Percentiles rank a stretch among this genome's conserved stretches.
Conservation (phyloP, 2,113 vertebrate species). For the Podarcis cretensis region DNA sequence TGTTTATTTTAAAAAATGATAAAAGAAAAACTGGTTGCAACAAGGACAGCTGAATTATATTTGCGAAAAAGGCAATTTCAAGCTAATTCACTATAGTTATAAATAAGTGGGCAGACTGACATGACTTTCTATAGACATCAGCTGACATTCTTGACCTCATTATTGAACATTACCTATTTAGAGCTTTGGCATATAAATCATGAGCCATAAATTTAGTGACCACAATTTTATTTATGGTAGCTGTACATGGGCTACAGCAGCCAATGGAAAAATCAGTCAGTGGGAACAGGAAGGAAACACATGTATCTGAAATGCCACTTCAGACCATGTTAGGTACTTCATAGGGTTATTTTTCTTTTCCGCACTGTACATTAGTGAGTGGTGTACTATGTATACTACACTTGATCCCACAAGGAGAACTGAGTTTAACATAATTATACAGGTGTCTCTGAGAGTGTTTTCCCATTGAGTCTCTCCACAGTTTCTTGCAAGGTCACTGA, state of each 20-base stretch:
- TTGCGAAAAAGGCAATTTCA: background rate
- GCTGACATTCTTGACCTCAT: background rate
- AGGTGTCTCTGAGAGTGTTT: background rate
- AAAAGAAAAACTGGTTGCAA: slow-evolving; percentile 13
- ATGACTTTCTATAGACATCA: background rate
- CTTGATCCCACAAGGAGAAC: background rate
- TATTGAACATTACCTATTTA: slow-evolving; percentile 25
- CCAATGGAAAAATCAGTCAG: background rate
- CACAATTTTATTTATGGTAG: background rate
- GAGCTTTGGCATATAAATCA: background rate
- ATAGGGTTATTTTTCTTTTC: background rate
- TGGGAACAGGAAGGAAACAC: background rate
- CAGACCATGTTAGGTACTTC: background rate
- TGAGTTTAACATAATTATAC: background rate
- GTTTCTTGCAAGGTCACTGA: background rate
- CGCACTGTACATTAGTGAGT: background rate
- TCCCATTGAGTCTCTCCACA: background rate
- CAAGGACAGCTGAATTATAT: background rate
- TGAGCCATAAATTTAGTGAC: slow-evolving; percentile 21
- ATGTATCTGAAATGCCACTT: background rate
- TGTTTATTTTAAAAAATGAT: too few relatives aligned
- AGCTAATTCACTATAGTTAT: slow-evolving; percentile 26
- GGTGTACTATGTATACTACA: background rate
- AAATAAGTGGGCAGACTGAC: background rate
- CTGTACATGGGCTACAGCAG: background rate